Conservation (phyloP, 2,888 invertebrate genomes). For the Hirtodrosophila confusa region DNA sequence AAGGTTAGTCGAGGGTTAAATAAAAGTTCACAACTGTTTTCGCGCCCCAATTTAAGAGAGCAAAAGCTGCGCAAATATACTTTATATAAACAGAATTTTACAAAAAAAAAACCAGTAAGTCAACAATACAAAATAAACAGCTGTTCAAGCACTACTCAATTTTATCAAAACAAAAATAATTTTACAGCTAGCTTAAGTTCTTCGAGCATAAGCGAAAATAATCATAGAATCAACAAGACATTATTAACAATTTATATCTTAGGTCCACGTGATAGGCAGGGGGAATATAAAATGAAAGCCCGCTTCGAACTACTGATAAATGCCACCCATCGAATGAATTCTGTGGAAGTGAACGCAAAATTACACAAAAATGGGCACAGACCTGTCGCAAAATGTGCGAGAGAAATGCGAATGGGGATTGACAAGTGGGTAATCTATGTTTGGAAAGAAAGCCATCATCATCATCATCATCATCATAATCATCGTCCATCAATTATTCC, state of each 20-base stretch:
- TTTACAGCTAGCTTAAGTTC: slow-evolving; percentile 12
- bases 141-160: slow-evolving; percentile 13
- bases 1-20: not conserved
- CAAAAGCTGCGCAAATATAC: slow-evolving; percentile 22
- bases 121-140: not conserved
- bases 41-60: too few species aligned
- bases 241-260: slow-evolving; percentile 35
- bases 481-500: slow-evolving; percentile 64
- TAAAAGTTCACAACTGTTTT: too few species aligned
- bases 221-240: slow-evolving; percentile 1
- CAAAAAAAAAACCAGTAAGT: not conserved
- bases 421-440: slow-evolving; percentile 34
- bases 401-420: slow-evolving; percentile 33
- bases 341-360: slow-evolving; percentile 8
- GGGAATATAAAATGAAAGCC: not conserved
- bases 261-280: slow-evolving; percentile 12
- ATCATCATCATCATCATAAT: slow-evolving; percentile 32
- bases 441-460: slow-evolving; percentile 28
- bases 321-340: slow-evolving; percentile 12
- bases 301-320: slow-evolving; percentile 18
- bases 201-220: not conserved
- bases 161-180: slow-evolving; percentile 12
- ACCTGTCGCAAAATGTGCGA: slow-evolving; percentile 15
- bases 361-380: slow-evolving; percentile 17
- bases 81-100: not conserved